Evolutionary conservation across 2,113 vertebrate genomes (phyloP).

Genomic region (Daboia siamensis): DNA sequence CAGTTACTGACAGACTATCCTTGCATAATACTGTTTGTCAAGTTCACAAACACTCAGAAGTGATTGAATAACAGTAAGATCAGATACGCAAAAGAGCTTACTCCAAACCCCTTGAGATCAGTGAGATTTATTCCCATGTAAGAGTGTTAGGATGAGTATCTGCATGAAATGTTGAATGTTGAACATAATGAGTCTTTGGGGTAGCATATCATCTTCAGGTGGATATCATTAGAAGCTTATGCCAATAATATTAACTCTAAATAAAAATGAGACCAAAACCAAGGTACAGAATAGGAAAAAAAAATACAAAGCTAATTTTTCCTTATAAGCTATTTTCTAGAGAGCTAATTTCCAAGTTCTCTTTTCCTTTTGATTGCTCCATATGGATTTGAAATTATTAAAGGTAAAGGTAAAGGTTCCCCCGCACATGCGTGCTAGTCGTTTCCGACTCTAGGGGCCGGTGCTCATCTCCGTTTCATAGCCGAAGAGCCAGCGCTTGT

Average conservation of each 20-base stretch:
- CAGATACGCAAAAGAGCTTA: background rate
- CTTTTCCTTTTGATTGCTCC: conserved; percentile 28
- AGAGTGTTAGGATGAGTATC: background rate
- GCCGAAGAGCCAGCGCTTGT: no score
- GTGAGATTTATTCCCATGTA: no score
- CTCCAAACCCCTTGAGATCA: background rate
- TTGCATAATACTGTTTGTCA: background rate
- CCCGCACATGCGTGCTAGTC: no score
- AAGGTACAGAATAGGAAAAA: background rate
- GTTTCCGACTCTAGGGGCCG: no score
- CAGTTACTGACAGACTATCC: background rate
- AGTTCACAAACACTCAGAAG: background rate
- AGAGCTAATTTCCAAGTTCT: conserved; percentile 38
- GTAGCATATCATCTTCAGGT: background rate
- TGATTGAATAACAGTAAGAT: background rate
- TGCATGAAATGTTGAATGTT: background rate
- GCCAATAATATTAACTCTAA: background rate
- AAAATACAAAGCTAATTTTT: background rate
- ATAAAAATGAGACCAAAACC: background rate
- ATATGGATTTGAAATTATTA: conserved; percentile 45
- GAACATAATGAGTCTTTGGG: background rate
- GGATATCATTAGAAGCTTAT: background rate
- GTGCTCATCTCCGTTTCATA: no score
- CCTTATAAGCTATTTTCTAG: conserved; percentile 19
- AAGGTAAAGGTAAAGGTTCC: no score